Percentiles rank a stretch among this genome's conserved stretches.
phyloP scores from a whole-genome alignment of 2,113 vertebrate species.

The Todiramphus chloris region DNA sequence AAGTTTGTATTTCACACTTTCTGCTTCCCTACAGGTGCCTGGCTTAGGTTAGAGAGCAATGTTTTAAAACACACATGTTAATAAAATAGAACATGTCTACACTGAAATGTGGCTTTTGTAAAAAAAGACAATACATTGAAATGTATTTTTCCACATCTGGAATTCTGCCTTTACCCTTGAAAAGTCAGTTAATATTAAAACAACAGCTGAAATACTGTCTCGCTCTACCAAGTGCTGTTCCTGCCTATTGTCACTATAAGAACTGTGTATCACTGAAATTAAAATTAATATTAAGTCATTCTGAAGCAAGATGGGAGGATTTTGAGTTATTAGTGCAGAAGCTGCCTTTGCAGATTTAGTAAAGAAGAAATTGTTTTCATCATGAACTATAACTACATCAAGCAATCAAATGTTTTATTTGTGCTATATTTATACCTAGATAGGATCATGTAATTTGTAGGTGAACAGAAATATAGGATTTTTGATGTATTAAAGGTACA shows the following conservation, averaged over 20 bases:
- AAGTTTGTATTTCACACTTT: background rate
- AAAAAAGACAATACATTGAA: background rate
- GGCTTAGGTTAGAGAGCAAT: background rate
- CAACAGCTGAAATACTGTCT: background rate
- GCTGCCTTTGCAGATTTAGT: slow-evolving; percentile 15
- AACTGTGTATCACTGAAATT: slow-evolving; percentile 38
- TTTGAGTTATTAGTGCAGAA: slow-evolving; percentile 26
- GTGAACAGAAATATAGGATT: slow-evolving; percentile 66
- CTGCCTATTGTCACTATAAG: slow-evolving; percentile 43
- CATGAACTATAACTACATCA: slow-evolving; percentile 30
- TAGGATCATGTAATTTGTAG: slow-evolving; percentile 69
- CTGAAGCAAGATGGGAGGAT: slow-evolving; percentile 34
- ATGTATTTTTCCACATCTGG: background rate
- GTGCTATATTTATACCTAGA: slow-evolving; percentile 66
- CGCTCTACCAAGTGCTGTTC: slow-evolving; percentile 11
- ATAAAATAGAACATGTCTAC: background rate
- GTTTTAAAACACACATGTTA: background rate
- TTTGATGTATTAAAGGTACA: slow-evolving; percentile 35
- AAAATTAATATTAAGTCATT: slow-evolving; percentile 44
- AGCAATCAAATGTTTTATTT: slow-evolving; percentile 70
- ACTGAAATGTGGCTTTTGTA: background rate
- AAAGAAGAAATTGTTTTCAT: slow-evolving; percentile 50
- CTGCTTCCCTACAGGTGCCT: background rate
- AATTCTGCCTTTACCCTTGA: slow-evolving; percentile 30
- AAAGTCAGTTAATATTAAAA: slow-evolving; percentile 24